These are phyloP conservation scores for Bombus affinis DNA, from an alignment of 1,140 invertebrate genomes.

Conservation along the genomic window DNA sequence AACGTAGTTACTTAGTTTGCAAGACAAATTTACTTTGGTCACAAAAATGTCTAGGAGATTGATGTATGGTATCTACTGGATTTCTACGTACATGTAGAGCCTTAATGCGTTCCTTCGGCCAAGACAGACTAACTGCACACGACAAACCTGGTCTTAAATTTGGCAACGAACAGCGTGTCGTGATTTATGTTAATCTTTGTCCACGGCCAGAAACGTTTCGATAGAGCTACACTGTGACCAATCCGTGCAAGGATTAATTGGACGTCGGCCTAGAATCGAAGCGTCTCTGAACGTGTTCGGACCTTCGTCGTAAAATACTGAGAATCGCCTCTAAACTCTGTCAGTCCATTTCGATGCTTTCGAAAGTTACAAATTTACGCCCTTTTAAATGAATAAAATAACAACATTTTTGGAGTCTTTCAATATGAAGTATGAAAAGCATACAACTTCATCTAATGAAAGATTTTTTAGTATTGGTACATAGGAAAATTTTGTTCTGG, in stretches of 20 bases:
- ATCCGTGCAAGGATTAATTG: conserved; percentile 20
- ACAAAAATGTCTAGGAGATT: not conserved
- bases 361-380: not conserved
- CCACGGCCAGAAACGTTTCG: not conserved
- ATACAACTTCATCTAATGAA: too few relatives aligned
- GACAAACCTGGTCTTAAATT: conserved; percentile 4
- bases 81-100: not conserved
- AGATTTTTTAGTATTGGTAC: too few relatives aligned
- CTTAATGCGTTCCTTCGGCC: not conserved
- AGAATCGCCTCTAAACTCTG: not conserved
- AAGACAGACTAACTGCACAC: not conserved
- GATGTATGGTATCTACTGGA: not conserved
- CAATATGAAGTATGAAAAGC: too few relatives aligned
- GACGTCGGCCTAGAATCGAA: not conserved
- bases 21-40: not conserved
- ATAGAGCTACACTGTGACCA: conserved; percentile 24
- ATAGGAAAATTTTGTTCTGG: too few relatives aligned
- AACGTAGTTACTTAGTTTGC: not conserved
- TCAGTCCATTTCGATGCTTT: not conserved
- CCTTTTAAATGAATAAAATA: too few relatives aligned
- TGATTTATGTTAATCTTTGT: conserved; percentile 36
- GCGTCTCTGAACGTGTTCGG: not conserved
- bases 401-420: too few relatives aligned
- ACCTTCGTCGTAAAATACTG: not conserved
- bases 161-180: not conserved